Evolutionary conservation across 1,140 invertebrate genomes (phyloP), one percentile per base, ranked within the genome.

Genomic region (Drosophila kurseongensis): DNA sequence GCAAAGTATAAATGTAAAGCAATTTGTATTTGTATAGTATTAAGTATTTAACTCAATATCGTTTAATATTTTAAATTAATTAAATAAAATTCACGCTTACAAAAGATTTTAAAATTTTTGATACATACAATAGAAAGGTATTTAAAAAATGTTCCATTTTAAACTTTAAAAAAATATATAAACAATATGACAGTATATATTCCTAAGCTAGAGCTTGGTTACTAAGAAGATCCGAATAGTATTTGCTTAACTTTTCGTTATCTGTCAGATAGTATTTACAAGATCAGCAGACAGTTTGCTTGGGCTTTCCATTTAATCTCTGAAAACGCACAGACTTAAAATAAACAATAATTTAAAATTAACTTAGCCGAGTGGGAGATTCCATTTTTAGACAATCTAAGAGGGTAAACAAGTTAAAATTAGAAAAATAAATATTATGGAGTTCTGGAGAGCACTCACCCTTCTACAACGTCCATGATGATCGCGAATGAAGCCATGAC

Each of bases 401-500:
- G 41, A 35, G 35, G 44, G 10, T 51, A 51, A 51, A 51, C 48
- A 44, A 18, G 13, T 48, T 32, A 41, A 10, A 8, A 18, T 9
- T 41, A 23, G 44, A n/a, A 32, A 36, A 27, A 5, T 0, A 12
- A 12, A 16, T 32, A 13, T 9, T 13, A 35, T 23, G 5, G 4
- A 5, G 27, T 13, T 14, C 0, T 12, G 3, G 4, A 10, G n/a
- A n/a, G 10, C 38, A 81, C 83, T 82, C 40, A 91, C 88, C 36
- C 78, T 50, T 5, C 88, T 73, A 23, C 88, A 91, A 8, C 88
- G 88, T 6, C 79, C 71, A n/a, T 75, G 78, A 52, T 91, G 88
- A 66, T 91, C 88, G 14, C 54, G 42, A 7, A 76, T 78, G 40
- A 35, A 89, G 10, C 84, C 84, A n/a, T 23, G 75, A 0, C 50